These are phyloP conservation scores for Marisa cornuarietis DNA, from an alignment of 1,140 invertebrate genomes.

Conservation along the genomic window DNA sequence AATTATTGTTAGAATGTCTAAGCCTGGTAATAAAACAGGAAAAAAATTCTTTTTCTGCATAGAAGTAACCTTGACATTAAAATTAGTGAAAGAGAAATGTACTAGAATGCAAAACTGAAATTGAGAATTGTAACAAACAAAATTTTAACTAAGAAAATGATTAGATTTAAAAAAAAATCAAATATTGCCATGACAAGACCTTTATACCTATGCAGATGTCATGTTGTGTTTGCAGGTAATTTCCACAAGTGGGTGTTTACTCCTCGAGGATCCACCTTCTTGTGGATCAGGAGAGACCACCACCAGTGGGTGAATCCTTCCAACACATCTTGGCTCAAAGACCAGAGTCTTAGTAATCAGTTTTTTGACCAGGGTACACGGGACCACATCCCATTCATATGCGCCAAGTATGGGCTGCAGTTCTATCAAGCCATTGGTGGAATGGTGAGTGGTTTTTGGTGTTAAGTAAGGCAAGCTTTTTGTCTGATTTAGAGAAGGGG, in stretches of 20 bases:
- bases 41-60: too few species aligned
- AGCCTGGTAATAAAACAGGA: too few species aligned
- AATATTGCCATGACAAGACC: background rate
- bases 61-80: too few species aligned
- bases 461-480: too few species aligned
- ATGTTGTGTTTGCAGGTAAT: conserved; percentile 42
- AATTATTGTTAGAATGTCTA: too few species aligned
- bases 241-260: conserved; percentile 55
- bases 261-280: conserved; percentile 46
- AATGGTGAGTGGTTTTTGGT: conserved; percentile 20
- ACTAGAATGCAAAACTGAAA: too few species aligned
- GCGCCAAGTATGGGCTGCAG: conserved; percentile 37
- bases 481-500: too few species aligned
- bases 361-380: conserved; percentile 50
- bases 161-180: background rate
- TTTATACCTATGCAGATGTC: background rate
- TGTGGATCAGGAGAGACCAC: conserved; percentile 44
- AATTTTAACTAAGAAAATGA: background rate
- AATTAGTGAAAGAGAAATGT: too few species aligned
- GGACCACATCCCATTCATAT: conserved; percentile 44
- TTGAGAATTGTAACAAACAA: background rate
- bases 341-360: conserved; percentile 29
- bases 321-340: conserved; percentile 34
- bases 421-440: conserved; percentile 51
- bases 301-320: conserved; percentile 37